These are phyloP conservation scores for Caenorhabditis macrosperma DNA, from an alignment of 2,888 invertebrate species.

Conservation along the genomic window DNA sequence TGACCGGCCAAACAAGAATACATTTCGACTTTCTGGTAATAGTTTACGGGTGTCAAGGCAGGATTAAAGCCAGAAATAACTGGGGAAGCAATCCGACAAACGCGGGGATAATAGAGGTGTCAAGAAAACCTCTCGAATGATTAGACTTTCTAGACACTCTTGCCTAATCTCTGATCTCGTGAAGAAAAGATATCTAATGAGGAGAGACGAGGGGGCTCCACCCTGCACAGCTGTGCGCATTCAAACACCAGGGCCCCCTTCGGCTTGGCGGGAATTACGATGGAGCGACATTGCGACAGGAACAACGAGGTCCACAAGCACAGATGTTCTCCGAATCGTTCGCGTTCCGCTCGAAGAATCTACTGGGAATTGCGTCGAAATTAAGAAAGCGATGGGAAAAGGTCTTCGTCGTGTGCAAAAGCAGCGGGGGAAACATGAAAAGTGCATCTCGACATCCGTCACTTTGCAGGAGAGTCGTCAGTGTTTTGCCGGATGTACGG, in stretches of 20 bases:
- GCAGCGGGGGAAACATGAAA: neutral
- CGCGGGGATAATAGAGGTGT: too few species aligned
- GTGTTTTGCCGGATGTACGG: slow-evolving; percentile 19
- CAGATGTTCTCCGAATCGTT: neutral
- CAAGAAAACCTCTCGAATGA: too few species aligned
- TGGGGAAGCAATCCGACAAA: too few species aligned
- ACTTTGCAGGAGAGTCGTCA: neutral
- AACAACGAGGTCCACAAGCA: neutral
- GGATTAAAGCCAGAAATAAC: too few species aligned
- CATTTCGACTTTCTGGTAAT: too few species aligned
- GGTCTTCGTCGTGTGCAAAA: neutral
- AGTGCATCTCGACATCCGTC: slow-evolving; percentile 16
- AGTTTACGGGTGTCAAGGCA: too few species aligned
- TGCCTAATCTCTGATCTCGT: neutral
- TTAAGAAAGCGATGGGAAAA: neutral
- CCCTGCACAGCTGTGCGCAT: neutral
- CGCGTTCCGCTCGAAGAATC: neutral
- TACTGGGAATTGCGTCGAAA: neutral
- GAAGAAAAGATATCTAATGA: neutral
- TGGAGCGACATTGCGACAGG: slow-evolving; percentile 7
- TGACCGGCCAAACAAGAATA: too few species aligned
- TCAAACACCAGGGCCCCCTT: slow-evolving; percentile 10
- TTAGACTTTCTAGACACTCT: neutral
- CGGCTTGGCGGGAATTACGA: slow-evolving; percentile 31
- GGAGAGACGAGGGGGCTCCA: neutral